Base-by-base conservation (phyloP, 2,888 invertebrate genomes). In the Orthosia cruda region DNA sequence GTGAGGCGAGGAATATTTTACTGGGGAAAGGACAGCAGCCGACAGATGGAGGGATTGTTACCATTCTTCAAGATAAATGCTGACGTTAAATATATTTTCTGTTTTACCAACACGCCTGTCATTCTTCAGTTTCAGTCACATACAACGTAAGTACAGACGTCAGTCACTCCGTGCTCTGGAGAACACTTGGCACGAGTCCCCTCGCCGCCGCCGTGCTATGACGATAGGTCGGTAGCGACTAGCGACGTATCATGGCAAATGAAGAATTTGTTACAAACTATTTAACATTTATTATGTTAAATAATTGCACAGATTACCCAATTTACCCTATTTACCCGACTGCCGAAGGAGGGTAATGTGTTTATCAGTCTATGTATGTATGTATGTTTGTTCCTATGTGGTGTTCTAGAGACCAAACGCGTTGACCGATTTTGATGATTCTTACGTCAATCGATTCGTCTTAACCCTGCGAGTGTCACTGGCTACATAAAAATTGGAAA, bases 181-280 rank as follows among this genome's bases (percentile, higher is more conserved):
- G 9, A 52, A 32, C 20, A 32, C 63, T 64, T 74, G 63, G 58
- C 74, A 59, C 23, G 4, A 20, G 50, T 58, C 26, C 16, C 16
- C 16, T 23, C 18, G 20, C 20, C 58, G 3, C n/a, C 18, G 20
- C 20, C 58, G 3, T 54, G 15, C 23, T 18, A 65, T 18, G 40
- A 40, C 3, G 7, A 1, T 9, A 1, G 40, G 18, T 2, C 16
- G 2, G 13, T 13, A 55, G 54, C 45, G 26, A 18, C n/a, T 32
- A 32, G 26, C 32, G 40, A 40, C 40, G 40, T 32, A 32, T 7
- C 32, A 32, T 32, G 32, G 32, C 32, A 32, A 32, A 7, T 55
- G 13, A 55, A 55, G 15, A 23, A 18, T 40, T 40, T 13, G 4
- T 50, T 26, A 47, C 4, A 32, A 32, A 0, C 0, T 32, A 32